These are phyloP conservation scores for Eleginops maclovinus DNA, from an alignment of 2,113 vertebrate species.

Conservation along the genomic window DNA sequence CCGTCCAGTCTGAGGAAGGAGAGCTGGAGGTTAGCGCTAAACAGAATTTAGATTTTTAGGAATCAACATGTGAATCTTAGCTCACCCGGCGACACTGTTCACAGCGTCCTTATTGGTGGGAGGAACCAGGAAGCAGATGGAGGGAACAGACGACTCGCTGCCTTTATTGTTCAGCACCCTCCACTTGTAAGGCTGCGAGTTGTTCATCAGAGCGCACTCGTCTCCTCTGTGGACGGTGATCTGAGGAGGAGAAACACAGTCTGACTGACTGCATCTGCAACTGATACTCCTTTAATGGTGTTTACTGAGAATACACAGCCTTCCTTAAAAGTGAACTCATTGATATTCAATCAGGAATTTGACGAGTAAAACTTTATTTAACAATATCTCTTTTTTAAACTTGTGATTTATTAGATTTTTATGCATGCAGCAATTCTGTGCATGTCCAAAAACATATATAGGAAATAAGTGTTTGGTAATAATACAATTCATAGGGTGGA, in stretches of 20 bases:
- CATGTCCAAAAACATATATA: background rate
- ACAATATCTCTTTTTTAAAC: background rate
- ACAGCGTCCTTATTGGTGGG: conserved; percentile 92
- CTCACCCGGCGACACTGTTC: conserved; percentile 87
- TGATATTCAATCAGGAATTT: background rate
- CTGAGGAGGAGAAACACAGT: conserved; percentile 69
- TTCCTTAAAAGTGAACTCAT: background rate
- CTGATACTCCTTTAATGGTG: background rate
- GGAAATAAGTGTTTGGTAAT: background rate
- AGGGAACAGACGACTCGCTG: conserved; percentile 87
- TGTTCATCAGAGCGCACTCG: conserved; percentile 87
- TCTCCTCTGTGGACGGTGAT: conserved; percentile 92
- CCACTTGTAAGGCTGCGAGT: conserved; percentile 90
- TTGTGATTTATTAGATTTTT: background rate
- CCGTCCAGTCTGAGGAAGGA: conserved; percentile 85
- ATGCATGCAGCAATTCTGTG: no score
- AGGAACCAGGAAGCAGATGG: conserved; percentile 92
- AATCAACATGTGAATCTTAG: background rate
- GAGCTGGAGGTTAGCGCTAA: background rate
- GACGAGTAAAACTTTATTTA: background rate
- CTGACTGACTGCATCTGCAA: background rate
- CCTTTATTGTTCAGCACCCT: conserved; percentile 84
- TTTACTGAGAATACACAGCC: background rate
- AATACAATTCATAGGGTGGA: no score
- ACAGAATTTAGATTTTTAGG: background rate